phyloP scores from a whole-genome alignment of 2,888 invertebrate genomes.

The Ptilodon capucinus region DNA sequence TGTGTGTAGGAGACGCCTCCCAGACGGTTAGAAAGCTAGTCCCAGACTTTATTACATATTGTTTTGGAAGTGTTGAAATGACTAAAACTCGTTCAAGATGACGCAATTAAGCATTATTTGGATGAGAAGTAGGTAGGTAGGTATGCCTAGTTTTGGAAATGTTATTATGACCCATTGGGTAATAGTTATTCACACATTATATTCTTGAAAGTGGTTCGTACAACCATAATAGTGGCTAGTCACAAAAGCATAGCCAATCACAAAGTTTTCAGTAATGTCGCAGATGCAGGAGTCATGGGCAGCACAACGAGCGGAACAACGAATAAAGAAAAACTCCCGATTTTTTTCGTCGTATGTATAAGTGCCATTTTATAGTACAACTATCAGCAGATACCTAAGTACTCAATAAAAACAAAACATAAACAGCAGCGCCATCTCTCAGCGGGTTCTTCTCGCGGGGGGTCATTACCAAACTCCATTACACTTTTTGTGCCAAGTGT shows the following conservation, averaged over 20 bases:
- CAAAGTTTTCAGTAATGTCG: too few species aligned
- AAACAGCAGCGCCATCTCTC: constrained; percentile 57
- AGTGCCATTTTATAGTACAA: neutral
- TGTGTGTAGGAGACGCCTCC: constrained; percentile 24
- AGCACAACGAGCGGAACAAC: too few species aligned
- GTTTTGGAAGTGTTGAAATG: neutral
- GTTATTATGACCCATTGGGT: neutral
- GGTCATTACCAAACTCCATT: constrained; percentile 80
- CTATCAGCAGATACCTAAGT: neutral
- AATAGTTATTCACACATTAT: neutral
- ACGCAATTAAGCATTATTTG: neutral
- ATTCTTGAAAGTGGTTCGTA: too few species aligned
- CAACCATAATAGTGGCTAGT: too few species aligned
- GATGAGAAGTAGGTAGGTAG: neutral
- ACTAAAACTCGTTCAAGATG: neutral
- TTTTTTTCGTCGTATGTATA: too few species aligned
- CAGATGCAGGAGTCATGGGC: too few species aligned
- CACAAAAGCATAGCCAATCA: neutral
- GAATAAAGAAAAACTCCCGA: too few species aligned
- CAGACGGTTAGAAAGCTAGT: neutral
- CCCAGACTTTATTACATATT: neutral
- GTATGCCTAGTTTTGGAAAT: neutral
- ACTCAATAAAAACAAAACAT: constrained; percentile 25
- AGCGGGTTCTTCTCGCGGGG: constrained; percentile 69
- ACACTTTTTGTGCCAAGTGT: constrained; percentile 82